Percentiles rank a stretch among this genome's conserved stretches.
phyloP scores from a whole-genome alignment of 2,888 invertebrate species.

The Gastrophysa polygoni region DNA sequence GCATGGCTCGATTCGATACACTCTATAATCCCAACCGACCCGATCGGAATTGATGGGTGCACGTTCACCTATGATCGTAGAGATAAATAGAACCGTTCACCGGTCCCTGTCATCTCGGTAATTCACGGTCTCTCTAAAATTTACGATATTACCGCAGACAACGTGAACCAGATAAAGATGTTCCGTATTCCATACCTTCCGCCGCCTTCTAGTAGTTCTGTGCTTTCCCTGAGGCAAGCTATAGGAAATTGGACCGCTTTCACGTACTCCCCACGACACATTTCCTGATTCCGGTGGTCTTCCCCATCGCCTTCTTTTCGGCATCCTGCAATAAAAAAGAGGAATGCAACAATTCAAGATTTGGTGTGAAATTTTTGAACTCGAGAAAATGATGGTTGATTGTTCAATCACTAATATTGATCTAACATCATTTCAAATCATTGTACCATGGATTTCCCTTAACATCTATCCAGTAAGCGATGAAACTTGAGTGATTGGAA shows the following conservation, averaged over 20 bases:
- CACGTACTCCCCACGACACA: slow-evolving; percentile 19
- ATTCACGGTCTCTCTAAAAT: background rate
- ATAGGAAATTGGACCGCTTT: slow-evolving; percentile 29
- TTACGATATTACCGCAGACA: background rate
- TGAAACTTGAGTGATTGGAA: too few relatives aligned
- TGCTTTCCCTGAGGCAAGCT: slow-evolving; percentile 39
- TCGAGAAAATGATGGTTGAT: too few relatives aligned
- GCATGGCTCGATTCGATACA: background rate
- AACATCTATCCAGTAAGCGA: too few relatives aligned
- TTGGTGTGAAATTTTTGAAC: too few relatives aligned
- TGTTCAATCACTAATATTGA: too few relatives aligned
- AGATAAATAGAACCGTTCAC: background rate
- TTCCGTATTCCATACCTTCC: slow-evolving; percentile 22
- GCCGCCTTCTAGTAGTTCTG: slow-evolving; percentile 34
- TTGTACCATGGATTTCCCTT: too few relatives aligned
- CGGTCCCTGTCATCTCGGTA: background rate
- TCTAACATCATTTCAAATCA: too few relatives aligned
- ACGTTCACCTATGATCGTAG: background rate
- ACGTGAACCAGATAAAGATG: background rate
- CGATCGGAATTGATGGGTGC: too few relatives aligned
- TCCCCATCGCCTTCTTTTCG: slow-evolving; percentile 51
- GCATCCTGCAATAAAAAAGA: slow-evolving; percentile 45
- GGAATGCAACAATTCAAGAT: background rate
- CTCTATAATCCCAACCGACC: too few relatives aligned
- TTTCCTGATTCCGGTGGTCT: slow-evolving; percentile 34